Percentiles rank a stretch among this genome's conserved stretches.
phyloP scores from a whole-genome alignment of 2,113 vertebrate genomes.

The Megaptera novaeangliae region DNA sequence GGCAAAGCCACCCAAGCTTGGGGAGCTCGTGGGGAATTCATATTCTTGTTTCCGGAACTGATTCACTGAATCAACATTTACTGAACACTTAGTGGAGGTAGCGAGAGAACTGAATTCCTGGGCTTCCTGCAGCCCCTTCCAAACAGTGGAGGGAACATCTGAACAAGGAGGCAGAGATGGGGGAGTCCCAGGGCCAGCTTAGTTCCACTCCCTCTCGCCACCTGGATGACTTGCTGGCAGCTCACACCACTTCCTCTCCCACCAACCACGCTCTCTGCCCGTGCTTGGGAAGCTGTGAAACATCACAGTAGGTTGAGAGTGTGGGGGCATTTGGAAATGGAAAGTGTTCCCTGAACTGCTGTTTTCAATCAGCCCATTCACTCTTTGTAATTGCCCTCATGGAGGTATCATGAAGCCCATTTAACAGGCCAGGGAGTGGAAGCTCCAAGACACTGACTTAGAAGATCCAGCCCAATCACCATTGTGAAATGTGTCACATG shows the following conservation, averaged over 20 bases:
- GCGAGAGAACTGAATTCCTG: not conserved
- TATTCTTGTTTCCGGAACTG: slow-evolving; percentile 41
- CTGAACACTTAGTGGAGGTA: not conserved
- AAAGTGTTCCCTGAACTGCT: not conserved
- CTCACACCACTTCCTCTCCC: not conserved
- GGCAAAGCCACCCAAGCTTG: not conserved
- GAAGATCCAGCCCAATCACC: not conserved
- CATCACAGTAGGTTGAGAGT: not conserved
- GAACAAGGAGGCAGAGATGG: not conserved
- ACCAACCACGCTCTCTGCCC: not conserved
- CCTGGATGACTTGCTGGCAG: not conserved
- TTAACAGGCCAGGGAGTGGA: not conserved
- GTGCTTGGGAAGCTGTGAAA: not conserved
- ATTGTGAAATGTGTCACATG: not conserved
- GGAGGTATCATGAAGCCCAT: not conserved
- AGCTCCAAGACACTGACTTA: not conserved
- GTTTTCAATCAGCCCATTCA: not conserved
- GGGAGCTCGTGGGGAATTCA: not conserved
- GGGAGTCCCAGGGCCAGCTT: not conserved
- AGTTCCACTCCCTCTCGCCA: not conserved
- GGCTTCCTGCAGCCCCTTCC: not conserved
- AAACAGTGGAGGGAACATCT: not conserved
- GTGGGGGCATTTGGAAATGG: not conserved
- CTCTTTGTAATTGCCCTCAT: fast-evolving
- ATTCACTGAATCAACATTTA: slow-evolving; percentile 35